A percentile compares a stretch with the other conserved stretches of the same genome.
Conservation (phyloP, 2,797 vertebrate species). For the Alfaro cultratus region DNA sequence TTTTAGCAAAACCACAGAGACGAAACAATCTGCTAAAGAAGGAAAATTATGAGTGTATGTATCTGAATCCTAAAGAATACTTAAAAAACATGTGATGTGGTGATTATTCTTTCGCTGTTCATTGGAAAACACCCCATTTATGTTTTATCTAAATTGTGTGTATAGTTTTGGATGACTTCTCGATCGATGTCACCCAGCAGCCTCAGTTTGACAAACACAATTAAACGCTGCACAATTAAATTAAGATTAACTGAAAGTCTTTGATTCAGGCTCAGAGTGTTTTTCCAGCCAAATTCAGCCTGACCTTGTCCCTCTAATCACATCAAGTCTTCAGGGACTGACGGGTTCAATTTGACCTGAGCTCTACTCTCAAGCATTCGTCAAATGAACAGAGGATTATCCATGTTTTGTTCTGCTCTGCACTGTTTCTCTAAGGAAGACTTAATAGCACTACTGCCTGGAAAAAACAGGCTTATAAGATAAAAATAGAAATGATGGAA, state of each 20-base stretch:
- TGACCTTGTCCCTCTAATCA: constrained; percentile 35
- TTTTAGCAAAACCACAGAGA: constrained; percentile 6
- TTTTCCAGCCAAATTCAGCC: constrained; percentile 16
- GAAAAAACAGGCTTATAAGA: background rate
- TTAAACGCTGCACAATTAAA: constrained; percentile 19
- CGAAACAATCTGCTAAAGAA: background rate
- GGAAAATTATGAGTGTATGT: background rate
- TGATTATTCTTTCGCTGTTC: background rate
- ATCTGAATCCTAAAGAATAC: background rate
- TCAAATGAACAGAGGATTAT: constrained; percentile 32
- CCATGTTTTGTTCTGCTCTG: constrained; percentile 8
- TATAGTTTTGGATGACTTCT: background rate
- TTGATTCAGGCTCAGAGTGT: constrained; percentile 1
- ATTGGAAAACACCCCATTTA: background rate
- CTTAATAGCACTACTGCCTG: background rate
- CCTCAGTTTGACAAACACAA: constrained; percentile 27
- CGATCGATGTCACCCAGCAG: background rate
- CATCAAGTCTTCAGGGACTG: constrained; percentile 33
- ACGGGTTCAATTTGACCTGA: constrained; percentile 40
- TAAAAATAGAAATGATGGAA: background rate
- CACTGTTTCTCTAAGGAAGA: background rate
- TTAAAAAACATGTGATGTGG: background rate
- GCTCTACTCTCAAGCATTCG: constrained; percentile 15
- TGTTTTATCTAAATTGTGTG: background rate
- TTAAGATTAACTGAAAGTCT: constrained; percentile 20